A percentile compares a stretch with the other conserved stretches of the same genome.
These are phyloP conservation scores for Ormyrus rosae DNA, from an alignment of 2,888 invertebrate genomes.

Conservation along the genomic window DNA sequence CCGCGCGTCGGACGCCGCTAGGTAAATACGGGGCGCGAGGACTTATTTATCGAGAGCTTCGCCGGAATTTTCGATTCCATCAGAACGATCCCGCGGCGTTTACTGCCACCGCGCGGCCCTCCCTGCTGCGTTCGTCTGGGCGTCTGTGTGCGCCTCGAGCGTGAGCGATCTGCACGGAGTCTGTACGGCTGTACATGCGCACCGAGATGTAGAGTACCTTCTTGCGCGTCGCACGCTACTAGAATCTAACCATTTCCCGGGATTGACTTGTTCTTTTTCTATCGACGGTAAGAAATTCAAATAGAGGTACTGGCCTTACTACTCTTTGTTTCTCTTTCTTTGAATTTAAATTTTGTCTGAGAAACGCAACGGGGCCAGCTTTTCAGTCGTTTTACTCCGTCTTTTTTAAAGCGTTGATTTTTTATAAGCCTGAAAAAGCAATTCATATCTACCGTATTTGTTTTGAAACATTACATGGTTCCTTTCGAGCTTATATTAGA, in stretches of 20 bases:
- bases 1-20: too few relatives aligned
- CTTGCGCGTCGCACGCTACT: background rate
- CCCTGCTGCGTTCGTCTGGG: slow-evolving; percentile 8
- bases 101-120: slow-evolving; percentile 27
- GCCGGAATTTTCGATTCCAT: slow-evolving; percentile 58
- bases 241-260: background rate
- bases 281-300: background rate
- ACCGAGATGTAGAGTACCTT: too few relatives aligned
- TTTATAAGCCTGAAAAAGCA: too few relatives aligned
- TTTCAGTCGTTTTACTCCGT: too few relatives aligned
- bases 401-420: too few relatives aligned
- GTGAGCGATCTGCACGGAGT: background rate
- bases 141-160: background rate
- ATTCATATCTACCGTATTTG: too few relatives aligned
- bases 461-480: too few relatives aligned
- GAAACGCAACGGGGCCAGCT: too few relatives aligned
- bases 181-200: background rate
- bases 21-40: slow-evolving; percentile 40
- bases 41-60: slow-evolving; percentile 59
- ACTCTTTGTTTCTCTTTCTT: background rate
- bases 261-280: slow-evolving; percentile 14
- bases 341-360: background rate
- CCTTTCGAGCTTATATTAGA: too few relatives aligned
- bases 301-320: background rate
- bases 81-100: slow-evolving; percentile 46